Percentiles rank a stretch among this genome's conserved stretches.
These are phyloP conservation scores for Girardinus metallicus DNA, from an alignment of 2,797 vertebrate genomes.

Conservation along the genomic window DNA sequence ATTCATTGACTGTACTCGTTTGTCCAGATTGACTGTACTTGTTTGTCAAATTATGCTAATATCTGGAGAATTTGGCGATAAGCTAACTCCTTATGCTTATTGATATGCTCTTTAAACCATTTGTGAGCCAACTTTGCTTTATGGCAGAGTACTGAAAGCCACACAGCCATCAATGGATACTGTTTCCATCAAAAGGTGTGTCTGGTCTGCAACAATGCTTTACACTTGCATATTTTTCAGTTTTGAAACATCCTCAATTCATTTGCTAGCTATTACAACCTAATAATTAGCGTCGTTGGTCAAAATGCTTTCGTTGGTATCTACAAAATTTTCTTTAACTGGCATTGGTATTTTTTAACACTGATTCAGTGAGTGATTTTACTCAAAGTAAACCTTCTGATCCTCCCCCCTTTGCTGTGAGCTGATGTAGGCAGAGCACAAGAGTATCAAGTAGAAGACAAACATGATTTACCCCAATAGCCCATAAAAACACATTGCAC, in stretches of 20 bases:
- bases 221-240: neutral
- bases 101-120: neutral
- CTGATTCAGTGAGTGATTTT: neutral
- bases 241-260: no score
- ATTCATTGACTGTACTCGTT: neutral
- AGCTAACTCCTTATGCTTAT: neutral
- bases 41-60: neutral
- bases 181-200: neutral
- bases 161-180: neutral
- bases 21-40: neutral
- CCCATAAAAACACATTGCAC: conserved; percentile 13
- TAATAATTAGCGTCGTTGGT: neutral
- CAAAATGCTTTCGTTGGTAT: neutral
- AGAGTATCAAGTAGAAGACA: neutral
- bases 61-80: neutral
- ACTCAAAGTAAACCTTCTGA: neutral
- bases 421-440: neutral
- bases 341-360: neutral
- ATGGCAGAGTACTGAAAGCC: neutral
- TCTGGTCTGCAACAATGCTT: neutral
- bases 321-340: neutral
- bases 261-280: neutral
- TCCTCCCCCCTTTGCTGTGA: neutral
- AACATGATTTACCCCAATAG: conserved; percentile 1
- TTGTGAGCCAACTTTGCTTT: neutral